phyloP scores from a whole-genome alignment of 2,888 invertebrate species.

The Chaetogeoica ovagalla region DNA sequence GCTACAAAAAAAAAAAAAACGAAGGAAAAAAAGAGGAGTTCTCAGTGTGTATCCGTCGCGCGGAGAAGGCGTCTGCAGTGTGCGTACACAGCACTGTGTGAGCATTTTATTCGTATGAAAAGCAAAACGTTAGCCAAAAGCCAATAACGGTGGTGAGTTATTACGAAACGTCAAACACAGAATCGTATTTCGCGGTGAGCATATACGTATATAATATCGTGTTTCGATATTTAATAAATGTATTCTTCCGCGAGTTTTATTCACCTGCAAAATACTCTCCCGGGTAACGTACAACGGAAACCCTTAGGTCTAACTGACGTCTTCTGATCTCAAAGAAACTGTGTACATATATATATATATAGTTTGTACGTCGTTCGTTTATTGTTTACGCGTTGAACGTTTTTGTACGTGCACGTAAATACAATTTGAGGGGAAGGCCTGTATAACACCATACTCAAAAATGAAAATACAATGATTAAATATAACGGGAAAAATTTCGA shows the following conservation, averaged over 20 bases:
- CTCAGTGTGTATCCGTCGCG: not conserved
- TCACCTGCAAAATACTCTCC: not conserved
- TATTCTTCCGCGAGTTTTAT: not conserved
- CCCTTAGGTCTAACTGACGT: not conserved
- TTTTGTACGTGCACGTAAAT: not conserved
- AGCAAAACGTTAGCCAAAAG: not conserved
- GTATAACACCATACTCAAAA: too few species aligned
- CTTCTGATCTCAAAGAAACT: not conserved
- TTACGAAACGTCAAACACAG: constrained; percentile 4
- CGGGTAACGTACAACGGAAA: not conserved
- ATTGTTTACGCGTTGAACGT: not conserved
- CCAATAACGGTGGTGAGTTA: not conserved
- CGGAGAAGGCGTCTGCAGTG: not conserved
- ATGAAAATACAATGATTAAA: too few species aligned
- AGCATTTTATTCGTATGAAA: not conserved
- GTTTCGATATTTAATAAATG: not conserved
- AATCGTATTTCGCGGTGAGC: not conserved
- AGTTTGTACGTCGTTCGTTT: not conserved
- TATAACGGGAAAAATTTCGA: too few species aligned
- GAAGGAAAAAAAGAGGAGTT: too few species aligned
- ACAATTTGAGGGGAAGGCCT: not conserved
- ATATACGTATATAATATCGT: not conserved
- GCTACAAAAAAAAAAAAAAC: not conserved
- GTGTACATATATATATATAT: too few species aligned
- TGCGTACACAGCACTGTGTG: too few species aligned